Conservation (phyloP, 1,140 invertebrate genomes). For the Pseudoatta argentina region DNA sequence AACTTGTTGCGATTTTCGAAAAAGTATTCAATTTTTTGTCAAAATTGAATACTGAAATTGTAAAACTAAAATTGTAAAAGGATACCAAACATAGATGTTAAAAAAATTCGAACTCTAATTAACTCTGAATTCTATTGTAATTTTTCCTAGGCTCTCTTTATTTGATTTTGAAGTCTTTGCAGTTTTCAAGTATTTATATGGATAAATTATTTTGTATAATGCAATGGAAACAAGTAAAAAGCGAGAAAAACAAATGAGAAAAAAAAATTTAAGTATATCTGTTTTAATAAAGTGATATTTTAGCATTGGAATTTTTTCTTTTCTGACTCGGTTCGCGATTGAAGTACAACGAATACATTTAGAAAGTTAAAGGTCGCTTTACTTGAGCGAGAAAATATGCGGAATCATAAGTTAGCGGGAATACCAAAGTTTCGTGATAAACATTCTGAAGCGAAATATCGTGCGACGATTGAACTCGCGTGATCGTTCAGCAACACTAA, state of each 20-base stretch:
- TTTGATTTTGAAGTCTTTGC: too few species aligned
- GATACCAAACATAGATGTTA: neutral
- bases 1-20: constrained; percentile 19
- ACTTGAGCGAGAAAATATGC: constrained; percentile 24
- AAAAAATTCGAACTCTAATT: neutral
- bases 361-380: constrained; percentile 10
- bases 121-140: neutral
- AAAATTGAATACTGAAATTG: neutral
- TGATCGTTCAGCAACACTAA: constrained; percentile 36
- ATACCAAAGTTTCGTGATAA: constrained; percentile 40
- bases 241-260: neutral
- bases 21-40: neutral
- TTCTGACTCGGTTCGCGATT: neutral
- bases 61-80: neutral
- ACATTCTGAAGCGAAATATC: constrained; percentile 42
- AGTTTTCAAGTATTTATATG: neutral
- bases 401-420: constrained; percentile 40
- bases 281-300: constrained; percentile 18
- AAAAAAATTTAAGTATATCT: neutral
- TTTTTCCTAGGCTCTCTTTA: neutral
- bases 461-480: constrained; percentile 51
- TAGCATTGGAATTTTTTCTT: neutral
- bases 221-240: too few species aligned
- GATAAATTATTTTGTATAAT: neutral
- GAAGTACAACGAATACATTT: constrained; percentile 4